Evolutionary conservation across 2,888 invertebrate species (phyloP), one percentile per base, ranked within the genome.

Genomic region (Brachypterus glaber): DNA sequence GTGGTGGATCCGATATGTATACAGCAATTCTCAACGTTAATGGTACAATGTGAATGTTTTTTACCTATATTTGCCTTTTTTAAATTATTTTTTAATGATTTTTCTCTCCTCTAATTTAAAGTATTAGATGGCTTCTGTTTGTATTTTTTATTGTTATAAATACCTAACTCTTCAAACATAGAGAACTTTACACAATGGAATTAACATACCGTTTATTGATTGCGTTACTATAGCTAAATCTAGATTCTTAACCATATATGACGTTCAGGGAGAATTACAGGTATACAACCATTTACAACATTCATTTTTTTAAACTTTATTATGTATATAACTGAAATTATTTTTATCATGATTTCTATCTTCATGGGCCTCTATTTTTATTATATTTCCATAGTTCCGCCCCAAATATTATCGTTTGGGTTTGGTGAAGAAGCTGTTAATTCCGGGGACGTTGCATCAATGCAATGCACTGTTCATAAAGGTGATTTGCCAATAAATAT

Each of bases 401-500:
- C 43, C n/a, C 44, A 41, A 32, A 38, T 42, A 8, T 2, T 53
- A 7, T 62, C 62, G 2, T 64, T 66, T 41, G 55, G 57, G 61
- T 56, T 74, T 68, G 51, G 64, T 63, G 56, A 66, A 57, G 77
- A 78, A 55, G 72, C 78, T 12, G 70, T 78, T 21, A 79, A 77
- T 62, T 77, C 77, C 43, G 82, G 80, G 40, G 79, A 82, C 61
- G 72, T 76, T 26, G 74, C 77, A 31, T 77, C 79, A 57, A 71
- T 77, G 56, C 73, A 72, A 32, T 83, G 83, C 59, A 74, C 78
- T 41, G 74, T 78, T 24, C 74, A 74, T 44, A 79, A 81, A 63
- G 83, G 86, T 43, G 86, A 87, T 65, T 68, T 76, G 38, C 86
- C 86, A 2, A 70, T 87, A 56, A 72, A 72, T 40, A 77, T 86